These are phyloP conservation scores for Nothobranchius furzeri DNA, from an alignment of 2,113 vertebrate genomes.

Conservation along the genomic window DNA sequence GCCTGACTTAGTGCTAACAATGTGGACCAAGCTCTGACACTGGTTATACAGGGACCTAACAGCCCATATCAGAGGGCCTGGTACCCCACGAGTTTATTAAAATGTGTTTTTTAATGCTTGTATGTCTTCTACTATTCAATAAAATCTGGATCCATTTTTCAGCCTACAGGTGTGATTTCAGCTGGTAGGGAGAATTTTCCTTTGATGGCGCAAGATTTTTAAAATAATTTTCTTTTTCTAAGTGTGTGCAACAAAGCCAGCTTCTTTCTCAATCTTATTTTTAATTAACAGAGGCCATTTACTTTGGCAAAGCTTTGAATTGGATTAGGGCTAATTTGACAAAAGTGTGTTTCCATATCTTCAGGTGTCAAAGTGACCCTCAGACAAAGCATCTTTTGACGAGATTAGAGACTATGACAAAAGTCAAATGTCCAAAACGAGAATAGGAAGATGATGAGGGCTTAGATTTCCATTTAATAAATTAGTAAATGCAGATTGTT, in stretches of 20 bases:
- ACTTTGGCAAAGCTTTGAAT: conserved; percentile 62
- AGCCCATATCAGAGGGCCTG: too few species aligned
- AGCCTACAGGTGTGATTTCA: conserved; percentile 28
- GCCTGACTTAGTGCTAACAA: too few species aligned
- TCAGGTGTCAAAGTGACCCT: conserved; percentile 37
- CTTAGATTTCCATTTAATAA: background rate
- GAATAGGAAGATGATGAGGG: conserved; percentile 12
- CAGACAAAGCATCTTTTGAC: conserved; percentile 25
- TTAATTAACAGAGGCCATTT: conserved; percentile 20
- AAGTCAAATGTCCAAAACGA: conserved; percentile 22
- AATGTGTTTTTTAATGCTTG: background rate
- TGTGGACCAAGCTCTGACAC: too few species aligned
- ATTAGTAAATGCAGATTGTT: conserved; percentile 22
- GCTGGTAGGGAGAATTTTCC: conserved; percentile 36
- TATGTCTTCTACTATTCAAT: conserved; percentile 27
- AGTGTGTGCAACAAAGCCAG: conserved; percentile 27
- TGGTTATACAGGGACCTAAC: too few species aligned
- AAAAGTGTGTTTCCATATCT: conserved; percentile 60
- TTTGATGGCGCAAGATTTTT: conserved; percentile 50
- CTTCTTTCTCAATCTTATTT: conserved; percentile 24
- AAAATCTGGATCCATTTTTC: conserved; percentile 30
- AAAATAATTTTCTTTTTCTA: conserved; percentile 42
- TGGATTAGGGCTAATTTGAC: conserved; percentile 53
- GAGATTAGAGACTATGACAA: conserved; percentile 16
- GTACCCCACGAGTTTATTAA: background rate